Conservation (phyloP, 2,888 invertebrate genomes). For the Erannis defoliaria region DNA sequence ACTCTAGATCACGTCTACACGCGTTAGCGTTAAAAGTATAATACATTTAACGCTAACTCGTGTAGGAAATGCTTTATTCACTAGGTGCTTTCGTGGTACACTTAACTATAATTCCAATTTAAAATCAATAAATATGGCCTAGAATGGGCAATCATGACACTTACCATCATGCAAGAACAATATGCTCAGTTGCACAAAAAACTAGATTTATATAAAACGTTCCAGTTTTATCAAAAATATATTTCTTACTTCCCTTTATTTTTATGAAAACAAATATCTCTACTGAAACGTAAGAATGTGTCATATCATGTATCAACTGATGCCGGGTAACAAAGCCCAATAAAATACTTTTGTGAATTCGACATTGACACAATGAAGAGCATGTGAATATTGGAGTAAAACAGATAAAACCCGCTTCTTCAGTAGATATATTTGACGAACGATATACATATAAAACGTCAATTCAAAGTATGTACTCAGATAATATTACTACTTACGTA, state of each 20-base stretch:
- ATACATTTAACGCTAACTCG: no score
- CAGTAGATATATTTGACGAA: slow-evolving; percentile 19
- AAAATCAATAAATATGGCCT: no score
- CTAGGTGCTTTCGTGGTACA: no score
- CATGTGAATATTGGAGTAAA: slow-evolving; percentile 16
- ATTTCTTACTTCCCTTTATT: not conserved
- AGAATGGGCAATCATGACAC: no score
- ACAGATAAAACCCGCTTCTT: slow-evolving; percentile 21
- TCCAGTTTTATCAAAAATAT: no score
- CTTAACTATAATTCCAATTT: no score
- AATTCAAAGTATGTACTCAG: not conserved
- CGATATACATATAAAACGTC: slow-evolving; percentile 1
- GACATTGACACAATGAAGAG: slow-evolving; percentile 8
- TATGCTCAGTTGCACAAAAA: no score
- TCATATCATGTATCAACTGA: not conserved
- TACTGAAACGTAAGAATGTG: not conserved
- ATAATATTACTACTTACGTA: not conserved
- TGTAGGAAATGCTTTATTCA: no score
- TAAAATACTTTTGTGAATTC: slow-evolving; percentile 13
- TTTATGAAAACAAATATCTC: not conserved
- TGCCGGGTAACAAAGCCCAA: slow-evolving; percentile 7
- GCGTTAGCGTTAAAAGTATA: no score
- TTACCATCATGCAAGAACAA: no score
- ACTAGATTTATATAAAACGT: no score
- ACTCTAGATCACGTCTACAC: no score